Conservation (phyloP, 2,113 vertebrate genomes). For the Cavia porcellus region DNA sequence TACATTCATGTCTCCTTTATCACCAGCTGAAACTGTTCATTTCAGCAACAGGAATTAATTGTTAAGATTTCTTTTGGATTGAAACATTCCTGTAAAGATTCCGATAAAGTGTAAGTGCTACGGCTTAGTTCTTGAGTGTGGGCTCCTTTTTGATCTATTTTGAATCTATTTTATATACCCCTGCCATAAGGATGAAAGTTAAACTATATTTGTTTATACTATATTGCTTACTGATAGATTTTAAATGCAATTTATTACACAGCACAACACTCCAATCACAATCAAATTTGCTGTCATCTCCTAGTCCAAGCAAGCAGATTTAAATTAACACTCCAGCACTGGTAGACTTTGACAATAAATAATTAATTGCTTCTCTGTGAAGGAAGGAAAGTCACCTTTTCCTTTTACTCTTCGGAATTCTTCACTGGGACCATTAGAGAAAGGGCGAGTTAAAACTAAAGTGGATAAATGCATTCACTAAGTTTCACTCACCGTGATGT, state of each 20-base stretch:
- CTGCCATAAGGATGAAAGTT: neutral
- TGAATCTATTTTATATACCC: neutral
- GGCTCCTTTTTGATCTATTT: conserved; percentile 24
- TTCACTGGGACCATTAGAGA: neutral
- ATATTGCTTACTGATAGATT: neutral
- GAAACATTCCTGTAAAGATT: conserved; percentile 9
- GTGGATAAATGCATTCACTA: neutral
- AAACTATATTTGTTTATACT: neutral
- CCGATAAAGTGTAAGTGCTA: neutral
- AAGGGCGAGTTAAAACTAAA: neutral
- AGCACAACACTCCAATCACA: neutral
- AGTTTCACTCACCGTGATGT: neutral
- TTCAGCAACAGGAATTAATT: neutral
- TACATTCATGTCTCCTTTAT: neutral
- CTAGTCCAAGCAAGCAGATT: neutral
- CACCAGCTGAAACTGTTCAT: neutral
- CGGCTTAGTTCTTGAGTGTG: neutral
- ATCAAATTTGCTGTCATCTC: neutral
- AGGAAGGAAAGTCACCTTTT: neutral
- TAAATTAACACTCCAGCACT: neutral
- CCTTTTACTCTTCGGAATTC: neutral
- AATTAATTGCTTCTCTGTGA: neutral
- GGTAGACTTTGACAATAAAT: neutral
- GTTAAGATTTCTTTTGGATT: conserved; percentile 3
- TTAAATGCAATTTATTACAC: conserved; percentile 18